Evolutionary conservation across 2,888 invertebrate genomes (phyloP).

Genomic region (Tachina grossa): DNA sequence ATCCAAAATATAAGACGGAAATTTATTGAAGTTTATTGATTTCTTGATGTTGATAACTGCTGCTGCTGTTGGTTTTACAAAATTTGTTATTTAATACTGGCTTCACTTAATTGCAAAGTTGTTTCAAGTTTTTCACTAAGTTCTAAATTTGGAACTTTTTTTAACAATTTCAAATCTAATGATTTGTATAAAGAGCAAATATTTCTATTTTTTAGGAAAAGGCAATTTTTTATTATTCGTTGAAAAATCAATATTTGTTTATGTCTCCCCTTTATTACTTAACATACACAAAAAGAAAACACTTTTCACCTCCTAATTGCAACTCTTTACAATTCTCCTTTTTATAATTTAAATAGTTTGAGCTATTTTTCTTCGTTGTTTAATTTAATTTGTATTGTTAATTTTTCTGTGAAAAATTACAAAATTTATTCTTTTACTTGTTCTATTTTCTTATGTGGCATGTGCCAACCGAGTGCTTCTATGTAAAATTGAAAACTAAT

Average conservation of each 20-base stretch:
- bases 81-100: conserved; percentile 34
- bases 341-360: conserved; percentile 23
- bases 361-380: conserved; percentile 53
- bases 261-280: conserved; percentile 39
- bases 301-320: conserved; percentile 20
- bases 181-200: conserved; percentile 6
- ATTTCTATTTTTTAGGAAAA: background rate
- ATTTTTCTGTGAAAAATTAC: conserved; percentile 22
- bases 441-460: background rate
- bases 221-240: conserved; percentile 3
- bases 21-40: conserved; percentile 2
- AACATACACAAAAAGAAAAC: conserved; percentile 40
- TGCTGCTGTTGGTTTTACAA: conserved; percentile 21
- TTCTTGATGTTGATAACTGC: background rate
- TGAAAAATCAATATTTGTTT: conserved; percentile 69
- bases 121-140: too few relatives aligned
- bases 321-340: conserved; percentile 19
- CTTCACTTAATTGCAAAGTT: conserved; percentile 5
- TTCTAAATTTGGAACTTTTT: background rate
- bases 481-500: conserved; percentile 61
- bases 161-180: conserved; percentile 38
- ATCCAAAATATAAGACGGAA: background rate
- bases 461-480: conserved; percentile 39
- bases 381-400: conserved; percentile 19
- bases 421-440: conserved; percentile 4